Percentiles rank a stretch among this genome's conserved stretches.
Conservation (phyloP, 1,140 invertebrate species). For the Acromyrmex charruanus region DNA sequence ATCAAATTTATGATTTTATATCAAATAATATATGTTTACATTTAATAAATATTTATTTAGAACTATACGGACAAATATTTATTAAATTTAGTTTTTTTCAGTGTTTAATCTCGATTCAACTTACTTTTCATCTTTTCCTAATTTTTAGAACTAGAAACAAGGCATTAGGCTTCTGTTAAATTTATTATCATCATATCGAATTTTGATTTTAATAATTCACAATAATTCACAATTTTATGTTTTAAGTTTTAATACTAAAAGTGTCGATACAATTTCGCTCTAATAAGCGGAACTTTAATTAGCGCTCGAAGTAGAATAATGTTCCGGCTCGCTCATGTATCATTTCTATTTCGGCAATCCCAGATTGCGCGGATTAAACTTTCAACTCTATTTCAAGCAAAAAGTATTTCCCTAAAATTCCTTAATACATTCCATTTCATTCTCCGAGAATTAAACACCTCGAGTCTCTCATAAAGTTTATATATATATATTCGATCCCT, state of each 20-base stretch:
- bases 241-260: neutral
- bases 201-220: neutral
- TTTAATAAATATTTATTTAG: too few species aligned
- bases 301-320: slow-evolving; percentile 9
- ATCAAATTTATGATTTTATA: too few species aligned
- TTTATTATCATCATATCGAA: neutral
- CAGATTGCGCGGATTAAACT: slow-evolving; percentile 13
- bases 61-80: too few species aligned
- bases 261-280: neutral
- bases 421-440: neutral
- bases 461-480: neutral
- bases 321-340: neutral
- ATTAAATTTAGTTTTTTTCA: too few species aligned
- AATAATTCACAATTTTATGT: neutral
- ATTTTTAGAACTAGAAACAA: too few species aligned
- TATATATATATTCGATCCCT: neutral
- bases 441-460: neutral
- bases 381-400: neutral
- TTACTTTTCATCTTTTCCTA: too few species aligned
- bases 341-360: slow-evolving; percentile 20
- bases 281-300: neutral
- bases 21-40: too few species aligned
- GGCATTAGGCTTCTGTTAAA: neutral
- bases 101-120: too few species aligned
- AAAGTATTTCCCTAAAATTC: neutral